Base-by-base conservation (phyloP, 2,888 invertebrate genomes). In the Zootermopsis nevadensis region DNA sequence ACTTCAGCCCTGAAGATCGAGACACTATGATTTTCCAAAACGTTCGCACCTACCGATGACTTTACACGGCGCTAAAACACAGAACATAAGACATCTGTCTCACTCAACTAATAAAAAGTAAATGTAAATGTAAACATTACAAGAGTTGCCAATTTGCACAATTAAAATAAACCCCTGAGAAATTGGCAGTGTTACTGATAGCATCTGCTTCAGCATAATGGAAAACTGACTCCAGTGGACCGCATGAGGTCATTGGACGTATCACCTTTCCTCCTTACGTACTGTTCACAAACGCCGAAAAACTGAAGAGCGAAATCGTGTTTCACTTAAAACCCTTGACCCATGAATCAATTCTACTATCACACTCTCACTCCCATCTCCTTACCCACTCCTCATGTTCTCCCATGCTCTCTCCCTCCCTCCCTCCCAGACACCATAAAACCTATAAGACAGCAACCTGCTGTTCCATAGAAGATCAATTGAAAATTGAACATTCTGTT, bases 281-380 rank as follows among this genome's bases (percentile, higher is more conserved):
- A 31, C 33, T 22, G 69, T 30, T 27, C 15, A 48, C 48, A 15
- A 66, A 66, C 2, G 69, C 69, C 69, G 33, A 69, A 69, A 69
- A 8, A 6, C 69, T 69, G 33, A 33, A 69, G 69, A 69, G 69
- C 69, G 33, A 69, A 69, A 33, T 69, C 69, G 22, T 69, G 69
- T 69, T 33, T 33, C 33, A 33, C 33, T 69, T 15, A 33, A 3
- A 69, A 30, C 69, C 31, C 69, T 19, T 69, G 69, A 69, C 69
- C 69, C 69, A 33, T 69, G 69, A 69, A 69, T 69, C 69, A 69
- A 69, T 69, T 69, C 31, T 10, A 69, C 19, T 0, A 6, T 33
- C 33, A 19, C 69, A 19, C 6, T 22, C 30, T 31, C 24, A 19
- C 19, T 69, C 30, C 6, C 6, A 22, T 31, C 10, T 33, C 6